Evolutionary conservation across 1,140 invertebrate genomes (phyloP), one percentile per base, ranked within the genome.

Genomic region (Ericerus pela): DNA sequence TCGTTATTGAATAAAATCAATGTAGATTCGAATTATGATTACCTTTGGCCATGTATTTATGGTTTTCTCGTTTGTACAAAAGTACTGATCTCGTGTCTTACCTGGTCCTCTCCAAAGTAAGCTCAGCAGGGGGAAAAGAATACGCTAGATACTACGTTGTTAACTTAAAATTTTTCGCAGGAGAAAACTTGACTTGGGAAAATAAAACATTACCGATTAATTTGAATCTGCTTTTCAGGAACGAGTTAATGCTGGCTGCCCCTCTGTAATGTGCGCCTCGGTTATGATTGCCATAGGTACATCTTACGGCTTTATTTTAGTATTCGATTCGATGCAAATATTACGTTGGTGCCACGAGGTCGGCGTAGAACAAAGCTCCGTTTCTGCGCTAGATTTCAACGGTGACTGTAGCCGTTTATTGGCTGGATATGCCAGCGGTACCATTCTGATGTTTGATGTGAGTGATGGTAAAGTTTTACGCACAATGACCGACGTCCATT

Each of bases 261-360:
- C 91, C 1, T 91, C 88, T 62, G 76, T 85, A 24, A 78, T 83
- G 59, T 84, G 84, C 33, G 82, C 85, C 53, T 76, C 79, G 1
- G 79, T 81, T 47, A 78, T 86, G 64, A 82, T 95, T 60, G 86
- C 85, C 18, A 79, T 96, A 47, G 93, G 94, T 30, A 96, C 92
- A 36, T 91, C 88, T 33, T 89, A 95, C 72, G 92, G 93, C 20
- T 76, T 92, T 58, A 78, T 95, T 54, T 71, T 96, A 14, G 81
- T 88, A 53, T 96, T 96, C 75, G 89, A 91, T 75, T 74, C 76
- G 2, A 78, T 80, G 24, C 87, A 91, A 70, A 84, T 79, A 16
- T 70, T 96, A 24, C 55, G 57, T 68, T 69, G 81, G 33, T 82
- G 81, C 64, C 77, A 84, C 62, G 79, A 83, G 62, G 73, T 76